A percentile compares a stretch with the other conserved stretches of the same genome.
phyloP scores from a whole-genome alignment of 2,888 invertebrate species.

The Meandrusa payeni region DNA sequence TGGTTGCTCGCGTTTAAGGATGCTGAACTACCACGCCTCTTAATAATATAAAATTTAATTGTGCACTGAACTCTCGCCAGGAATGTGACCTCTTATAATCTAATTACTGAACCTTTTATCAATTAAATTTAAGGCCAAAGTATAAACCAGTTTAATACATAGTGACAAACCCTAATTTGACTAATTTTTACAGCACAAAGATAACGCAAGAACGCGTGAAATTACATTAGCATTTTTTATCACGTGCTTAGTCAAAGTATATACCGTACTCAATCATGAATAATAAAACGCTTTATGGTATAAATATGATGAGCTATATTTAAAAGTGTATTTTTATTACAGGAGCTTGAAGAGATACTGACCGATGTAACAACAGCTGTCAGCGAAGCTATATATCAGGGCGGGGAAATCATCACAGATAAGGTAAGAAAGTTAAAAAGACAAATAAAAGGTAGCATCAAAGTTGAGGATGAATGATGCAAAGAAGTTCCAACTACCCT shows the following conservation, averaged over 20 bases:
- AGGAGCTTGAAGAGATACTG: constrained; percentile 97
- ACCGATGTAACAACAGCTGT: constrained; percentile 93
- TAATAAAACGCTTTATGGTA: constrained; percentile 5
- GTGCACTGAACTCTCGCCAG: too few relatives aligned
- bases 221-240: constrained; percentile 23
- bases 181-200: constrained; percentile 14
- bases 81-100: too few relatives aligned
- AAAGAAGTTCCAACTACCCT: too few relatives aligned
- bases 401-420: constrained; percentile 90
- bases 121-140: background rate
- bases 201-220: constrained; percentile 11
- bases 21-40: too few relatives aligned
- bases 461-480: too few relatives aligned
- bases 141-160: constrained; percentile 27
- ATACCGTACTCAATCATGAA: background rate
- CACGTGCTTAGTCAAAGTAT: constrained; percentile 4
- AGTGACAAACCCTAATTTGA: constrained; percentile 8
- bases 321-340: constrained; percentile 56
- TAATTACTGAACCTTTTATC: background rate
- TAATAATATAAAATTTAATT: too few relatives aligned
- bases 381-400: constrained; percentile 93
- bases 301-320: background rate
- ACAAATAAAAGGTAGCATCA: too few relatives aligned
- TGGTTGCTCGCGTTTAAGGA: too few relatives aligned
- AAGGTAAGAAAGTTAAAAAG: constrained; percentile 81